Percentiles rank a stretch among this genome's conserved stretches.
Conservation (phyloP, 1,140 invertebrate genomes). For the Magallana angulata region DNA sequence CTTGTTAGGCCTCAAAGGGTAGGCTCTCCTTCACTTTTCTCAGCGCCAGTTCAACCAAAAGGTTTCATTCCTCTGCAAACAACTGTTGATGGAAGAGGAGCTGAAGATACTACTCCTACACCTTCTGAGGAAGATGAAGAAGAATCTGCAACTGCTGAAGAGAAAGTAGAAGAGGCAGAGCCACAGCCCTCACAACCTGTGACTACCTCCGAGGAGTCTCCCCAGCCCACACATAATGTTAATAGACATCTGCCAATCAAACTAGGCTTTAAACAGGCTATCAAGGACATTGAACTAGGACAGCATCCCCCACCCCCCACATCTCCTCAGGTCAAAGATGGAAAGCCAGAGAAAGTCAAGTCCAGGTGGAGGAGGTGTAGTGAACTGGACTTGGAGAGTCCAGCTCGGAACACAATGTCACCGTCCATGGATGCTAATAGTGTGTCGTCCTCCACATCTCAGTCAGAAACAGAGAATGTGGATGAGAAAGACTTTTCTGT, state of each 20-base stretch:
- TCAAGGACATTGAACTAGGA: slow-evolving; percentile 47
- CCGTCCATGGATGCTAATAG: slow-evolving; percentile 45
- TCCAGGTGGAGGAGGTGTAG: slow-evolving; percentile 90
- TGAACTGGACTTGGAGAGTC: slow-evolving; percentile 84
- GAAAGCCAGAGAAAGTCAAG: slow-evolving; percentile 91
- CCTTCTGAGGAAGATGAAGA: slow-evolving; percentile 15
- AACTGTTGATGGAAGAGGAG: neutral
- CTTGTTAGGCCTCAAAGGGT: neutral
- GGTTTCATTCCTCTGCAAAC: neutral
- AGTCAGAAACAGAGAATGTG: slow-evolving; percentile 38
- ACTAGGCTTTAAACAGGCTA: slow-evolving; percentile 54
- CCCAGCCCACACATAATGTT: slow-evolving; percentile 13
- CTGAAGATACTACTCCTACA: neutral
- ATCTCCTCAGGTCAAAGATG: slow-evolving; percentile 33
- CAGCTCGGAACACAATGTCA: neutral
- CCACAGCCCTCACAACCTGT: neutral
- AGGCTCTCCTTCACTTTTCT: neutral
- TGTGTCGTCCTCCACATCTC: slow-evolving; percentile 43
- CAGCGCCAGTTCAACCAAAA: neutral
- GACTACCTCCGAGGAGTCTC: slow-evolving; percentile 18
- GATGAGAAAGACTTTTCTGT: slow-evolving; percentile 48
- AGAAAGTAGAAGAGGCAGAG: neutral
- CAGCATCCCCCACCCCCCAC: slow-evolving; percentile 42
- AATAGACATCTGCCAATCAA: slow-evolving; percentile 48
- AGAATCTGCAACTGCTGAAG: neutral